phyloP scores from a whole-genome alignment of 2,797 vertebrate genomes.

The Hyperoplus immaculatus region DNA sequence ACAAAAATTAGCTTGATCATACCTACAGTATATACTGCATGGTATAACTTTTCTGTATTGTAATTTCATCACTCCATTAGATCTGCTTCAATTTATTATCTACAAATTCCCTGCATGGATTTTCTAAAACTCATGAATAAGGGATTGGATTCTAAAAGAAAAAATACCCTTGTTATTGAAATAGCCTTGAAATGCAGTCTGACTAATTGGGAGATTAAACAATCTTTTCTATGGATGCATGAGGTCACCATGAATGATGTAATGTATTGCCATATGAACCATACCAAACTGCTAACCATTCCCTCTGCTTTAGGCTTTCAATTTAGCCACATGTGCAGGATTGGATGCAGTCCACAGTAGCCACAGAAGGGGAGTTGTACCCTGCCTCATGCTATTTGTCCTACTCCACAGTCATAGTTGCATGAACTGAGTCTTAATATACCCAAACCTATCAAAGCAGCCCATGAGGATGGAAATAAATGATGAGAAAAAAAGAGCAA shows the following conservation, averaged over 20 bases:
- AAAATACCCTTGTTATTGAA: background rate
- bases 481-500: slow-evolving; percentile 1
- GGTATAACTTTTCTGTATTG: too few species aligned
- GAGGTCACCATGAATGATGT: background rate
- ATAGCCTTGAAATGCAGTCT: background rate
- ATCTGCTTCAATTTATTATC: background rate
- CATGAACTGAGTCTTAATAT: background rate
- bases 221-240: background rate
- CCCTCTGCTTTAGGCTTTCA: background rate
- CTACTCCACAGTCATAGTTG: background rate
- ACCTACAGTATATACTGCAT: too few species aligned
- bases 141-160: background rate
- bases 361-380: background rate
- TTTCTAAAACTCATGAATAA: too few species aligned
- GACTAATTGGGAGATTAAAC: background rate
- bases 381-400: background rate
- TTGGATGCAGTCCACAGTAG: background rate
- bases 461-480: background rate
- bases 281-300: background rate
- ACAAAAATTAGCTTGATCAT: background rate
- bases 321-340: background rate
- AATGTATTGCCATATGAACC: background rate
- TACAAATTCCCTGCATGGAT: background rate
- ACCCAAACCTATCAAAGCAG: background rate
- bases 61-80: background rate